phyloP scores from a whole-genome alignment of 2,113 vertebrate genomes.

The Cyrtonyx montezumae region DNA sequence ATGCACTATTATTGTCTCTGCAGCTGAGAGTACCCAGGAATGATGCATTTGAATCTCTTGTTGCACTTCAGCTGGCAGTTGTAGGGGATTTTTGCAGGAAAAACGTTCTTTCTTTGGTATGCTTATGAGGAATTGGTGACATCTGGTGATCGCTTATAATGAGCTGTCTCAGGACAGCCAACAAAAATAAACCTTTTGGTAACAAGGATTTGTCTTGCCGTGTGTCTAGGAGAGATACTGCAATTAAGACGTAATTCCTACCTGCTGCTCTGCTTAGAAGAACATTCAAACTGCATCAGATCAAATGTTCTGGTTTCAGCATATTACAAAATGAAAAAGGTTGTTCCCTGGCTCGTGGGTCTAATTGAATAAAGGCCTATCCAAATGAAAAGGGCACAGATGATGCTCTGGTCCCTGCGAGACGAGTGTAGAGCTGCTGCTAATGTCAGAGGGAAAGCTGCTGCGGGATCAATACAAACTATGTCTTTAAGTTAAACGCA shows the following conservation, averaged over 20 bases:
- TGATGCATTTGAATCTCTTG: background rate
- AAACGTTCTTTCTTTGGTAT: background rate
- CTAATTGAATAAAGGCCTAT: background rate
- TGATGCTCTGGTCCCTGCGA: background rate
- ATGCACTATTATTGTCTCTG: too few relatives aligned
- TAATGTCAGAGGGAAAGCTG: background rate
- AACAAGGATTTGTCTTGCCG: background rate
- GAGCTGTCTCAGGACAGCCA: background rate
- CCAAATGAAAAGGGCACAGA: slow-evolving; percentile 1
- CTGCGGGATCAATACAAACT: rapidly evolving
- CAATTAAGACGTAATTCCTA: background rate
- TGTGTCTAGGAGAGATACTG: rapidly evolving
- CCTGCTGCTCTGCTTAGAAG: background rate
- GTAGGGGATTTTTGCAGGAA: background rate
- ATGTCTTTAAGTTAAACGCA: background rate
- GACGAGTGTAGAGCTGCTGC: rapidly evolving
- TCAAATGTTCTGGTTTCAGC: background rate
- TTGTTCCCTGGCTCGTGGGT: background rate
- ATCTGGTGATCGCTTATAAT: slow-evolving; percentile 45
- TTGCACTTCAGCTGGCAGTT: background rate
- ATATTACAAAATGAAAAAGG: background rate
- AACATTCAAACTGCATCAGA: background rate
- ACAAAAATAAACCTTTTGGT: background rate
- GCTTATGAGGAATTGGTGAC: slow-evolving; percentile 45
- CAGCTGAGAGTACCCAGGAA: background rate